Conservation (phyloP, 2,888 invertebrate species). For the Griposia aprilina region DNA sequence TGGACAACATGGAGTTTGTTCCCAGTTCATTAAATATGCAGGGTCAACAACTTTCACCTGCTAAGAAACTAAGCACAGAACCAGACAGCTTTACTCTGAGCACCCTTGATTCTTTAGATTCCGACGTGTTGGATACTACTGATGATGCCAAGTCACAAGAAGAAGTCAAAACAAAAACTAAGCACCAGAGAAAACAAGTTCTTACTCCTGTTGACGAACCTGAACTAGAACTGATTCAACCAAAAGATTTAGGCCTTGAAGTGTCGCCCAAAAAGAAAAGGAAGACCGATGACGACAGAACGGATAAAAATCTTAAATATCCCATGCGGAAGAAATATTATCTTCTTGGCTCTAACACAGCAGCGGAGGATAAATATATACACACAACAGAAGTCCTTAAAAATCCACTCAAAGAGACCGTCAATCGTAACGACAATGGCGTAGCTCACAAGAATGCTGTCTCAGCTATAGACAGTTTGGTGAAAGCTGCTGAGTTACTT, state of each 20-base stretch:
- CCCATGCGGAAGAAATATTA: slow-evolving; percentile 86
- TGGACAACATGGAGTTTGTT: slow-evolving; percentile 80
- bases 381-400: slow-evolving; percentile 68
- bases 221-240: slow-evolving; percentile 87
- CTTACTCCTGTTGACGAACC: slow-evolving; percentile 86
- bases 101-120: slow-evolving; percentile 80
- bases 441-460: slow-evolving; percentile 76
- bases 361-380: slow-evolving; percentile 68
- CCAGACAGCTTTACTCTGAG: slow-evolving; percentile 70
- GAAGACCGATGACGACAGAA: slow-evolving; percentile 79
- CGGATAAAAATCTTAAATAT: slow-evolving; percentile 78
- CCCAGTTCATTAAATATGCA: slow-evolving; percentile 81
- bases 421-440: slow-evolving; percentile 70
- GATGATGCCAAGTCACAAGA: slow-evolving; percentile 79
- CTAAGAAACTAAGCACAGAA: slow-evolving; percentile 73
- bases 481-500: slow-evolving; percentile 87
- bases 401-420: slow-evolving; percentile 69
- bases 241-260: slow-evolving; percentile 81
- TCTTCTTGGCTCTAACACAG: slow-evolving; percentile 75
- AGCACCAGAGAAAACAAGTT: slow-evolving; percentile 89
- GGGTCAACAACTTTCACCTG: slow-evolving; percentile 82
- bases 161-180: slow-evolving; percentile 81
- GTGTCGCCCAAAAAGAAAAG: slow-evolving; percentile 85
- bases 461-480: slow-evolving; percentile 87
- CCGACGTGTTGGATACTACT: slow-evolving; percentile 76